phyloP scores from a whole-genome alignment of 2,797 vertebrate genomes.

The Margarornis squamiger region DNA sequence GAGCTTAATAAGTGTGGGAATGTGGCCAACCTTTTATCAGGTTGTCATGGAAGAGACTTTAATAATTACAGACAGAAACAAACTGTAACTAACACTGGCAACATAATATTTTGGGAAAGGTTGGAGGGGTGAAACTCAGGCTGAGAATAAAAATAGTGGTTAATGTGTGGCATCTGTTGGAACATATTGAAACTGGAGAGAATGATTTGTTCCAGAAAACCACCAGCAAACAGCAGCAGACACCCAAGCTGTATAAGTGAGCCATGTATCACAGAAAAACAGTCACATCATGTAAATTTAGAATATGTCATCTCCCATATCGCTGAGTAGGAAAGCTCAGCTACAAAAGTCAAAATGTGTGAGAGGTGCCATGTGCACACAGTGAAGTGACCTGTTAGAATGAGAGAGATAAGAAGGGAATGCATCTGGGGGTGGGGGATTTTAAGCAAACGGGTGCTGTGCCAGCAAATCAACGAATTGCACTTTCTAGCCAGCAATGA shows the following conservation, averaged over 20 bases:
- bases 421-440: not conserved
- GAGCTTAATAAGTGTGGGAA: conserved; percentile 52
- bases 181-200: conserved; percentile 42
- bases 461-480: conserved; percentile 8
- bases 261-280: not conserved
- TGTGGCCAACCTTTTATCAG: conserved; percentile 56
- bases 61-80: conserved; percentile 65
- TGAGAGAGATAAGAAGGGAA: conserved; percentile 6
- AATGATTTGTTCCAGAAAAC: conserved; percentile 59
- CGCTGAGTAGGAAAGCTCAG: not conserved
- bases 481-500: not conserved
- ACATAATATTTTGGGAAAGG: conserved; percentile 64
- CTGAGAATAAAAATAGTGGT: conserved; percentile 57
- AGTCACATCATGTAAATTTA: not conserved
- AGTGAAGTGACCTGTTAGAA: not conserved
- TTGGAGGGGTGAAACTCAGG: conserved; percentile 38
- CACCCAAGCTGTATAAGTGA: not conserved
- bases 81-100: conserved; percentile 64
- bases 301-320: not conserved
- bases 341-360: not conserved
- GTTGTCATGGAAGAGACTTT: conserved; percentile 57
- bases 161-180: conserved; percentile 56
- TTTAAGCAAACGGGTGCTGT: conserved; percentile 18
- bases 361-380: not conserved
- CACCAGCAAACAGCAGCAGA: conserved; percentile 34